Percentiles rank a stretch among this genome's conserved stretches.
Conservation (phyloP, 2,113 vertebrate genomes). For the Bujurquina vittata region DNA sequence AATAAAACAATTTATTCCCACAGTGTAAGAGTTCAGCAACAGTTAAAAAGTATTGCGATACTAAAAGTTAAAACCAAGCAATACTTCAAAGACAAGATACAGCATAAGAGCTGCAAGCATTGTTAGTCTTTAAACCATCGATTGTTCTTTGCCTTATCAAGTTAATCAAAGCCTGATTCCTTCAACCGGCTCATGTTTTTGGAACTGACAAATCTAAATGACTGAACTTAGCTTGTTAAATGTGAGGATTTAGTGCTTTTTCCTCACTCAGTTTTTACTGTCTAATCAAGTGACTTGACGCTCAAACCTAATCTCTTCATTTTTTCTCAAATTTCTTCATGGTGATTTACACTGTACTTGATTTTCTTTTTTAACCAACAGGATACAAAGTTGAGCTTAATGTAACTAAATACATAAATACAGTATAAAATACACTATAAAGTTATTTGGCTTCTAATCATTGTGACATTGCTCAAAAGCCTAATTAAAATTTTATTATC, state of each 20-base stretch:
- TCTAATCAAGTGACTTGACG: neutral
- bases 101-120: neutral
- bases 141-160: neutral
- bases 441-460: neutral
- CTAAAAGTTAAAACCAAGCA: neutral
- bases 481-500: too few relatives aligned
- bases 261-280: neutral
- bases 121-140: neutral
- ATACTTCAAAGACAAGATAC: neutral
- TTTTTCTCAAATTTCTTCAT: too few relatives aligned
- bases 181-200: neutral
- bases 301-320: neutral
- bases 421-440: neutral
- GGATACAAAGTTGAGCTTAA: neutral
- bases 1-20: neutral
- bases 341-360: neutral
- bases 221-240: too few relatives aligned
- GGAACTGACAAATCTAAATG: neutral
- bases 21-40: neutral
- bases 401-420: neutral
- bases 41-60: neutral
- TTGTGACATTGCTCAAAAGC: too few relatives aligned
- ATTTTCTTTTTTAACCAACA: neutral
- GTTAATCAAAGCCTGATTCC: neutral
- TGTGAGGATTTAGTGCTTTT: too few relatives aligned